Evolutionary conservation across 2,113 vertebrate genomes (phyloP), one percentile per base, ranked within the genome.

Genomic region (Vulpes vulpes): DNA sequence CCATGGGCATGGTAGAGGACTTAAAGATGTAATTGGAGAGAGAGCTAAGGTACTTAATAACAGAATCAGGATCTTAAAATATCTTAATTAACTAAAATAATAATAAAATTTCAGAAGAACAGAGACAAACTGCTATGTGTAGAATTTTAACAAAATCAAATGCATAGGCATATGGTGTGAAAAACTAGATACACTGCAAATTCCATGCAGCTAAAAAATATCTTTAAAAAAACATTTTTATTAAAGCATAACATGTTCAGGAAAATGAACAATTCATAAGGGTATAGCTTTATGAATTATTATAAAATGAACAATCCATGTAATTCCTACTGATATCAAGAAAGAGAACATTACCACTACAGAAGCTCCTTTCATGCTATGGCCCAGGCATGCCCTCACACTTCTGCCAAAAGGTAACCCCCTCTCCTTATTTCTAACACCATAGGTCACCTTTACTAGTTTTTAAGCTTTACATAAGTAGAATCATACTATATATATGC

Each of bases 61-160:
- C 17, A 59, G 15, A 69, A 78, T 38, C n/a, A 84, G 62, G 89
- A 62, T 57, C 60, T 67, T 90, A 67, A 89, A 83, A 53, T 57
- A 79, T 20, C 5, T 87, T 76, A 16, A 60, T 76, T 22, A 25
- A 85, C n/a, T 17, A 53, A 94, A 76, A 86, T 64, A 55, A 83
- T 43, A 91, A 83, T 38, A 67, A 84, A 67, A 78, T 89, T 69
- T 81, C 79, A 64, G 32, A 91, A 73, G 57, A 94, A 92, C 55
- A 62, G 51, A 81, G n/a, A 22, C 38, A 30, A 89, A 95, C 19
- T 35, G 32, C 20, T 83, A 14, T 79, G 25, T 23, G 80, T 88
- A 93, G 32, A 83, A 25, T 71, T 62, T 86, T 55, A 82, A 71
- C n/a, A 94, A 80, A 91, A 91, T 84, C 51, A 91, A 96, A 81